Percentiles rank a stretch among this genome's conserved stretches.
Evolutionary conservation across 2,113 vertebrate genomes (phyloP).

Genomic region (Pardalotus punctatus): DNA sequence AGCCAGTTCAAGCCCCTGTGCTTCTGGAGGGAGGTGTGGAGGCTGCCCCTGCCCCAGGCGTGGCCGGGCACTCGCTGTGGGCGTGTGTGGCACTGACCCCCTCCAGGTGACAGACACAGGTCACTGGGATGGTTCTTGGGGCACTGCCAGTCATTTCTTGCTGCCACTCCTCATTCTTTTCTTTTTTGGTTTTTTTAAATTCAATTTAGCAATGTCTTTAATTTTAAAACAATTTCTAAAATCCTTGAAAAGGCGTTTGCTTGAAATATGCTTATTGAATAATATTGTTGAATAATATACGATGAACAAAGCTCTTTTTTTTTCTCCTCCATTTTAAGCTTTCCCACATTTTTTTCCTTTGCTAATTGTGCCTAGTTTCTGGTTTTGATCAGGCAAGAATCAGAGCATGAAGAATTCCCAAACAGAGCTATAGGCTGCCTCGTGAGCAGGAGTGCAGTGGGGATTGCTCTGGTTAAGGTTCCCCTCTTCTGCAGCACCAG

Average conservation of each 20-base stretch:
- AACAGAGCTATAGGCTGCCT: background rate
- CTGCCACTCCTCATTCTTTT: background rate
- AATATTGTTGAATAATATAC: background rate
- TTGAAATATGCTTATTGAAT: background rate
- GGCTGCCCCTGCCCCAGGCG: background rate
- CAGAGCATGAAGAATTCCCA: slow-evolving; percentile 28
- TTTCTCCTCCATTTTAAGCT: background rate
- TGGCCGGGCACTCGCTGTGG: accelerated
- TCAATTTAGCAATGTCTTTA: background rate
- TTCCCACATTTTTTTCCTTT: background rate
- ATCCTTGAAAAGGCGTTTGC: background rate
- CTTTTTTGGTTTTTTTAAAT: background rate
- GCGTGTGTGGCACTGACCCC: background rate
- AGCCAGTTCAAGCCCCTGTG: background rate
- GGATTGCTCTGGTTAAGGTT: background rate
- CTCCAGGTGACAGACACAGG: background rate
- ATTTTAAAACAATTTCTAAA: background rate
- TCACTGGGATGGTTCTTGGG: background rate
- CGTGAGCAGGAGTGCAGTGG: background rate
- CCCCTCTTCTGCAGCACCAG: background rate
- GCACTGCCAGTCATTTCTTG: background rate
- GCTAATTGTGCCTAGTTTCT: slow-evolving; percentile 25
- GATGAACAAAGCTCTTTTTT: background rate
- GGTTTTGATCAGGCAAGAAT: slow-evolving; percentile 50
- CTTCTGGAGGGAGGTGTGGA: background rate